Percentiles rank a stretch among this genome's conserved stretches.
Conservation (phyloP, 2,888 invertebrate genomes). For the Hecatera dysodea region DNA sequence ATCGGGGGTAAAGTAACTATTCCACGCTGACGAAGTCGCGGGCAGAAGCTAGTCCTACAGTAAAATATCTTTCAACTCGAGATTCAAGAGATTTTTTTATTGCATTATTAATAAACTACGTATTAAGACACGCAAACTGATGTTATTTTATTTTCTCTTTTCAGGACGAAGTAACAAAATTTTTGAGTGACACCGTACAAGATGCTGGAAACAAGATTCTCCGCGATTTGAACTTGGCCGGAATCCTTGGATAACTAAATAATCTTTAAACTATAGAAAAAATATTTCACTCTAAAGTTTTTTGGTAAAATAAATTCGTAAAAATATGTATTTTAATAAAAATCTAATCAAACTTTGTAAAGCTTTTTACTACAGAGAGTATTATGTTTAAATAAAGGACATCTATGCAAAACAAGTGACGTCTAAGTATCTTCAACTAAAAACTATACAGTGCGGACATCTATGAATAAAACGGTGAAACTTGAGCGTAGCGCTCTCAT, state of each 20-base stretch:
- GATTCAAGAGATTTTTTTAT: too few species aligned
- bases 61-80: background rate
- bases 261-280: background rate
- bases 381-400: too few species aligned
- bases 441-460: slow-evolving; percentile 16
- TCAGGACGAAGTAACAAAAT: slow-evolving; percentile 74
- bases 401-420: slow-evolving; percentile 22
- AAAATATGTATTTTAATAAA: background rate
- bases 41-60: too few species aligned
- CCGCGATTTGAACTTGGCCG: slow-evolving; percentile 71
- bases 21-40: too few species aligned
- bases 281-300: background rate
- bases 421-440: background rate
- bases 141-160: slow-evolving; percentile 43
- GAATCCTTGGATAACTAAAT: slow-evolving; percentile 58
- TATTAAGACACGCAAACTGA: background rate
- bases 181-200: slow-evolving; percentile 70
- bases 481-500: background rate
- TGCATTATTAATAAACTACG: too few species aligned
- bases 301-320: too few species aligned
- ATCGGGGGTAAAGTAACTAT: too few species aligned
- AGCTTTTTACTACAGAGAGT: slow-evolving; percentile 10
- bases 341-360: background rate
- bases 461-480: slow-evolving; percentile 8
- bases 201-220: slow-evolving; percentile 75